Base-by-base conservation (phyloP, 1,140 invertebrate species). In the Agrypnia vestita region DNA sequence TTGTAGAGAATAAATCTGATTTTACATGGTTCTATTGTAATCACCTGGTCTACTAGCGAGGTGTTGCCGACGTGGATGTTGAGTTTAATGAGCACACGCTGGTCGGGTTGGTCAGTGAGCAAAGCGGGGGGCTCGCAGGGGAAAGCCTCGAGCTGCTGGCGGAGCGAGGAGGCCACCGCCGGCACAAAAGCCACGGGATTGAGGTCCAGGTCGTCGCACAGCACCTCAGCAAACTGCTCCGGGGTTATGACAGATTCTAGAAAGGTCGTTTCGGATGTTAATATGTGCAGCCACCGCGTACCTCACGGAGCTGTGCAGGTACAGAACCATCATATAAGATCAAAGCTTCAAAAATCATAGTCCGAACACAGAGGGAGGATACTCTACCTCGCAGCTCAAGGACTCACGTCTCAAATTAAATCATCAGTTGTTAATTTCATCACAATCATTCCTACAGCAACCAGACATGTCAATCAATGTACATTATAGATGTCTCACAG, bases 61-160 rank as follows among this genome's bases (percentile, higher is more conserved):
- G 99, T 99, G 86, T 99, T 99, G 15, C 98, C 99, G 11, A 99
- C 98, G 86, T 99, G 98, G 85, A 99, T 99, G 86, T 99, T 99
- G 7, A 99, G 89, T 86, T 99, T 99, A 15, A 99, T 94, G 81
- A 99, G 96, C 46, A 99, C 97, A 84, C 98, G 90, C 86, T 99
- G 98, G 89, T 99, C 97, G 47, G 92, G 91, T 82, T 95, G 94
- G 84, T 97, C 97, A 83, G 97, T 95, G 53, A 98, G 87, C 83
- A 97, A 95, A 35, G 94, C 94, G 0, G 92, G 91, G 1, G 92
- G 91, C 85, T 97, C 96, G 78, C 94, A 94, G 0, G 97, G 97
- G 85, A 95, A 98, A 0, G 95, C 96, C 84, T 99, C 98, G 44
- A 99, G 94, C 88, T 99, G 99, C 85, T 99, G 98, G 43, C 97